Evolutionary conservation across 2,797 vertebrate species (phyloP).

Genomic region (Saxicola maurus): DNA sequence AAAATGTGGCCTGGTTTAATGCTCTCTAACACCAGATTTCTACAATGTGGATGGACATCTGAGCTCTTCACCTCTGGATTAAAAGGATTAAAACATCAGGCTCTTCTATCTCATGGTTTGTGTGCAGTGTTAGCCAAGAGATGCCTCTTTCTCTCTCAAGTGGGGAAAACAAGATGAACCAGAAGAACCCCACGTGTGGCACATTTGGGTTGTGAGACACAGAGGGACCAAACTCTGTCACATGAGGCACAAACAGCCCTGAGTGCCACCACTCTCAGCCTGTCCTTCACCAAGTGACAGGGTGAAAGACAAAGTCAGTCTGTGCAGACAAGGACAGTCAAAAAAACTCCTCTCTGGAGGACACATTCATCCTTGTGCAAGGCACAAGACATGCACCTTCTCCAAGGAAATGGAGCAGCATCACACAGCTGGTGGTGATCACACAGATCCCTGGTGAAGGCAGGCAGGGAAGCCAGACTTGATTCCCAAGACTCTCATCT

Average conservation of each 20-base stretch:
- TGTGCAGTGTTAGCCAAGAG: background rate
- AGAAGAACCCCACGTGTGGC: rapidly evolving
- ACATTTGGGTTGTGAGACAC: rapidly evolving
- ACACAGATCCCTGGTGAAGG: background rate
- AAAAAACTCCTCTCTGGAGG: background rate
- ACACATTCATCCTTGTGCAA: rapidly evolving
- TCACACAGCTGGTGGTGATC: background rate
- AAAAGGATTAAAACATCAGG: background rate
- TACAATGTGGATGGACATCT: rapidly evolving
- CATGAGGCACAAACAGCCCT: rapidly evolving
- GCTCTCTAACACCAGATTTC: background rate
- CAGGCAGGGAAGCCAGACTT: background rate
- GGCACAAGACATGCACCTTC: background rate
- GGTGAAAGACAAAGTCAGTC: background rate
- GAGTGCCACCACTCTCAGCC: background rate
- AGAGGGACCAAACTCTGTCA: background rate
- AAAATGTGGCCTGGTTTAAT: background rate
- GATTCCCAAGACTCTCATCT: background rate
- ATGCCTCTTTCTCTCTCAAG: rapidly evolving
- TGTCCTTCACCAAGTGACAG: background rate
- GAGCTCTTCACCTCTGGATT: background rate
- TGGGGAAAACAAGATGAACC: background rate
- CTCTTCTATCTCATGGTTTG: background rate
- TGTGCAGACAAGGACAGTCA: background rate
- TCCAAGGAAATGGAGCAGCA: background rate